A percentile compares a stretch with the other conserved stretches of the same genome.
phyloP scores from a whole-genome alignment of 2,113 vertebrate genomes.

The Takifugu bimaculatus region DNA sequence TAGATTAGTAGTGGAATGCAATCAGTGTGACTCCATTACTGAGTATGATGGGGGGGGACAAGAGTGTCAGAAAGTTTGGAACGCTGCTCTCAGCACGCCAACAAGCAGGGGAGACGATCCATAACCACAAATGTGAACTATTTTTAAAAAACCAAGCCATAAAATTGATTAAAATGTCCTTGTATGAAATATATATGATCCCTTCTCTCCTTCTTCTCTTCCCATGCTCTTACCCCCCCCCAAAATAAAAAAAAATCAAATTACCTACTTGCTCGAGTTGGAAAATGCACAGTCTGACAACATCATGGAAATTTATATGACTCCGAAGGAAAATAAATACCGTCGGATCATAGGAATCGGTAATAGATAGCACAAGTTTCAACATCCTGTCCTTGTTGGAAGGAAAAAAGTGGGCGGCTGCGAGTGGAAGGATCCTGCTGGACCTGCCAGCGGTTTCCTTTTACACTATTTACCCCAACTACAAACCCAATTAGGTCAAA shows the following conservation, averaged over 20 bases:
- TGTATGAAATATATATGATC: constrained; percentile 36
- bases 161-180: constrained; percentile 56
- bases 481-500: constrained; percentile 71
- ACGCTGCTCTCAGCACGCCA: constrained; percentile 23
- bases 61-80: constrained; percentile 59
- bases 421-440: constrained; percentile 34
- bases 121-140: constrained; percentile 57
- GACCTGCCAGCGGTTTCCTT: constrained; percentile 56
- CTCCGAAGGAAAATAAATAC: constrained; percentile 37
- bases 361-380: constrained; percentile 20
- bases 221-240: constrained; percentile 7
- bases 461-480: constrained; percentile 70
- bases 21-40: constrained; percentile 69
- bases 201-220: constrained; percentile 9
- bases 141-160: constrained; percentile 37
- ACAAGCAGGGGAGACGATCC: constrained; percentile 12
- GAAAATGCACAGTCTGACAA: constrained; percentile 31
- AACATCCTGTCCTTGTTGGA: constrained; percentile 29
- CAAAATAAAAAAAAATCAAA: constrained; percentile 30
- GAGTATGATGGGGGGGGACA: constrained; percentile 49
- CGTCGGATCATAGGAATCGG: constrained; percentile 3
- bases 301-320: constrained; percentile 52
- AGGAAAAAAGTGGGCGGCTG: constrained; percentile 14
- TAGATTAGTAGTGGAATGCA: constrained; percentile 66
- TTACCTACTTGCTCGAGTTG: constrained; percentile 40